Conservation (phyloP, 2,113 vertebrate species). For the Aramus guarauna region DNA sequence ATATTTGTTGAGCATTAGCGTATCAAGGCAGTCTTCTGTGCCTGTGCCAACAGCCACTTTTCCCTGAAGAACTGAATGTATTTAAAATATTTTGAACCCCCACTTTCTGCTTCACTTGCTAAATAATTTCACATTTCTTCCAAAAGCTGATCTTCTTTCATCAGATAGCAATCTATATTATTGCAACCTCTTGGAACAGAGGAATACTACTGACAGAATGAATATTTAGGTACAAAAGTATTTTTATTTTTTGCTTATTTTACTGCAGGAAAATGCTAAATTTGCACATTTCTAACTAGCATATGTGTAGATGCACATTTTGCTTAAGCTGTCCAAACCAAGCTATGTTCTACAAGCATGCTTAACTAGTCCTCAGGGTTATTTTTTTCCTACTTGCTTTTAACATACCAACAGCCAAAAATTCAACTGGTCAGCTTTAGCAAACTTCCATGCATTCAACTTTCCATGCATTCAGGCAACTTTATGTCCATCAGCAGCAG, state of each 20-base stretch:
- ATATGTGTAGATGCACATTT: constrained; percentile 32
- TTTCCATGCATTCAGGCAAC: constrained; percentile 24
- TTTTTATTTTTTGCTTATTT: constrained; percentile 19
- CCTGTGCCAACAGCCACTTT: constrained; percentile 55
- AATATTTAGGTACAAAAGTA: constrained; percentile 25
- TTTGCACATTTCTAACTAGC: constrained; percentile 28
- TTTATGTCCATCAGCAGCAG: background rate
- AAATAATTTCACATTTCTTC: constrained; percentile 68
- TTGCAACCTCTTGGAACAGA: constrained; percentile 29
- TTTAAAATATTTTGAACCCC: constrained; percentile 62
- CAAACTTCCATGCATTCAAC: background rate
- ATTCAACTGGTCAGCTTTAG: background rate
- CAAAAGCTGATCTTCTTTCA: constrained; percentile 67
- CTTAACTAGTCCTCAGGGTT: constrained; percentile 13
- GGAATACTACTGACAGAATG: constrained; percentile 38
- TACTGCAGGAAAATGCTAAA: constrained; percentile 27
- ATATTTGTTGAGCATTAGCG: constrained; percentile 49
- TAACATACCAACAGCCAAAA: background rate
- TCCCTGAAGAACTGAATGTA: constrained; percentile 43
- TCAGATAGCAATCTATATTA: constrained; percentile 54
- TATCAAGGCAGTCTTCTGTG: constrained; percentile 41
- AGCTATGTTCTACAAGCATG: constrained; percentile 1
- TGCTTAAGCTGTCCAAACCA: background rate
- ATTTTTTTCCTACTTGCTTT: constrained; percentile 28
- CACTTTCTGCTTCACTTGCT: constrained; percentile 70